Conservation (phyloP, 2,888 invertebrate genomes). For the Cantharis rufa region DNA sequence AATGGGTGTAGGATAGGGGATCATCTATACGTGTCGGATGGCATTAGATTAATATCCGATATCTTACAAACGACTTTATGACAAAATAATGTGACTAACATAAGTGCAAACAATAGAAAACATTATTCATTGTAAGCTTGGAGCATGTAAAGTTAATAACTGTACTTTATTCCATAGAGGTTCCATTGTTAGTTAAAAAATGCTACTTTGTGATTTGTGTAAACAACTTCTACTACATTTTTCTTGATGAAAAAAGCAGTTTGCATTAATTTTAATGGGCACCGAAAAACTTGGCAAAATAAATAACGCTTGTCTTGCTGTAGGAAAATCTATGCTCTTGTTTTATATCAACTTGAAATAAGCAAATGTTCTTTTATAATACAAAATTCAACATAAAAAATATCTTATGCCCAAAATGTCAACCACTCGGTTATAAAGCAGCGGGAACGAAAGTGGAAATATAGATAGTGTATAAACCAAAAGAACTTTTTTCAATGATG, state of each 20-base stretch:
- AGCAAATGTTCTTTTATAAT: neutral
- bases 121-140: neutral
- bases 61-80: slow-evolving; percentile 8
- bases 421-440: neutral
- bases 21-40: slow-evolving; percentile 19
- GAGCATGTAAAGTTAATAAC: neutral
- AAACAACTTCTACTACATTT: neutral
- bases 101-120: neutral
- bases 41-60: slow-evolving; percentile 18
- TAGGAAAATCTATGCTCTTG: neutral
- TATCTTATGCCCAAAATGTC: neutral
- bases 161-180: neutral
- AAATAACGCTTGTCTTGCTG: neutral
- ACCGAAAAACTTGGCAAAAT: neutral
- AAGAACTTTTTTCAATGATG: neutral
- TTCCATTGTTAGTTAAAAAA: neutral
- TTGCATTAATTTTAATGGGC: neutral
- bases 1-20: neutral
- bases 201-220: neutral
- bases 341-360: neutral
- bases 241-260: neutral
- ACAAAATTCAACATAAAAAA: neutral
- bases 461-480: neutral
- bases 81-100: neutral
- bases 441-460: neutral